Evolutionary conservation across 2,797 vertebrate genomes (phyloP), one percentile per base, ranked within the genome.

Genomic region (Manis javanica): DNA sequence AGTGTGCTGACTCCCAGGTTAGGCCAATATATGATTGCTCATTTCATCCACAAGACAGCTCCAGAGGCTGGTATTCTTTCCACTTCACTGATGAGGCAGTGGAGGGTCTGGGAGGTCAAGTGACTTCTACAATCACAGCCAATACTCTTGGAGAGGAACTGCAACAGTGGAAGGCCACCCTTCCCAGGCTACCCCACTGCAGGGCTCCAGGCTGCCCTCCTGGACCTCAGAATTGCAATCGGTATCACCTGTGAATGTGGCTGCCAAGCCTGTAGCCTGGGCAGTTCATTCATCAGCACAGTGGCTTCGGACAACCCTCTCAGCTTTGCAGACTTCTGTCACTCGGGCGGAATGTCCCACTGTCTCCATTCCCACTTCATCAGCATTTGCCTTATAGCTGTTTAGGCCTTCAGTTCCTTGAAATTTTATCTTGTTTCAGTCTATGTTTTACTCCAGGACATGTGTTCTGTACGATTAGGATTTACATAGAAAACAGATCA

Each of bases 401-500:
- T 34, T 61, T 53, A 53, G 83, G 83, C 15, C 19, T 53, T 92
- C 16, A 9, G 68, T 53, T 68, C 91, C 95, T 79, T 46, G 26
- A 89, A 72, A 69, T 69, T 53, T n/a, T 63, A 12, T 51, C 93
- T 81, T 49, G 15, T 72, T 87, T 95, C 59, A n/a, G 19, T 96
- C 91, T 94, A 86, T 66, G 46, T 66, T 72, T 86, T 94, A 84
- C 24, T 26, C 31, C 37, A 57, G 79, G 57, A n/a, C 34, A 72
- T 93, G 74, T 89, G 79, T 94, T 97, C 95, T 75, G 46, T 63
- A 83, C 87, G 94, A 94, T 68, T 83, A 78, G 21, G 68, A 83
- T 86, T 93, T 91, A 93, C 95, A 94, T 5, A 91, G 85, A 95
- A 95, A 96, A 66, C 81, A 94, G 95, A 91, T 90, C 81, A 83